phyloP scores from a whole-genome alignment of 1,140 invertebrate genomes.

The Brachionus angularis region DNA sequence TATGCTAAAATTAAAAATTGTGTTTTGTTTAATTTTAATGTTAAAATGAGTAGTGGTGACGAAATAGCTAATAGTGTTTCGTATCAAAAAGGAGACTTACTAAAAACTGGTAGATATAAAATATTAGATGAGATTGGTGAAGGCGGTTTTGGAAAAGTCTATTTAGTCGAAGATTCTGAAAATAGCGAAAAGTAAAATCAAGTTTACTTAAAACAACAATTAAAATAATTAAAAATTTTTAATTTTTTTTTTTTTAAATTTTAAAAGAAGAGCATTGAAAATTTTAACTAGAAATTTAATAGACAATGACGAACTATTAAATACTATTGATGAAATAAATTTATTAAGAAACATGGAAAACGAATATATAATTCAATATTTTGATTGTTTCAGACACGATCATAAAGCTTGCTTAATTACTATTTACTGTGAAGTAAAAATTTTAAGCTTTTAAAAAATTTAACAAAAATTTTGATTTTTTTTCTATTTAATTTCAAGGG shows the following conservation, averaged over 20 bases:
- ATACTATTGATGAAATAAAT: slow-evolving; percentile 34
- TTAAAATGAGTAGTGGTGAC: slow-evolving; percentile 26
- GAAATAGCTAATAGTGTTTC: not conserved
- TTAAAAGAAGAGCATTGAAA: slow-evolving; percentile 11
- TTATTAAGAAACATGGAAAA: slow-evolving; percentile 17
- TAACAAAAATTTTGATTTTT: too few species aligned
- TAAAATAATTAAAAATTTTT: not conserved
- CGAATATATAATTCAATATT: slow-evolving; percentile 2
- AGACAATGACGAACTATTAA: slow-evolving; percentile 12
- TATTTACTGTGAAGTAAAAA: slow-evolving; percentile 22
- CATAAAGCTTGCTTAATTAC: slow-evolving; percentile 21
- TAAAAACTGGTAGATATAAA: slow-evolving; percentile 17
- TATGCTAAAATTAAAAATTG: too few species aligned
- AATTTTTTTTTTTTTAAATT: not conserved
- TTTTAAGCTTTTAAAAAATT: not conserved
- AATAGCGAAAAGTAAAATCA: slow-evolving; percentile 27
- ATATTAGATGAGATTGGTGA: slow-evolving; percentile 14
- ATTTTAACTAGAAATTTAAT: slow-evolving; percentile 21
- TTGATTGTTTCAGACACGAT: slow-evolving; percentile 22
- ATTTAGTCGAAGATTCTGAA: slow-evolving; percentile 1
- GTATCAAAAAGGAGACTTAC: not conserved
- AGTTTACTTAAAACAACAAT: too few species aligned
- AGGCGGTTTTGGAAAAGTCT: slow-evolving; percentile 23
- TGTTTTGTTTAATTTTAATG: too few species aligned
- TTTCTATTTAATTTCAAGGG: too few species aligned